Percentiles rank a stretch among this genome's conserved stretches.
Conservation (phyloP, 2,888 invertebrate species). For the Drosophila borealis region DNA sequence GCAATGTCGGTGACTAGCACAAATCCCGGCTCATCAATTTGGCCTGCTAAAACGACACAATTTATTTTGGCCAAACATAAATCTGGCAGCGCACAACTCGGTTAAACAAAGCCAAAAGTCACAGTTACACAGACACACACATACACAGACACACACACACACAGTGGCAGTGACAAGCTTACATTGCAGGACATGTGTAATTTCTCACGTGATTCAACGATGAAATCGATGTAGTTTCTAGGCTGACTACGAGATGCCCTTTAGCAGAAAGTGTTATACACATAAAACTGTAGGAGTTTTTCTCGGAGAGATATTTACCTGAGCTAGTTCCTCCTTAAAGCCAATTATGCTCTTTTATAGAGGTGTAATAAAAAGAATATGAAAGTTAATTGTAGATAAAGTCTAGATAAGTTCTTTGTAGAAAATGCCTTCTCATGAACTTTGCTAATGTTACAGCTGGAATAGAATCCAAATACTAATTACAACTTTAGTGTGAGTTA, state of each 20-base stretch:
- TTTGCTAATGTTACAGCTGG: too few species aligned
- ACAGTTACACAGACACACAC: slow-evolving; percentile 23
- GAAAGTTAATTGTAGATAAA: too few species aligned
- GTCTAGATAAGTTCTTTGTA: too few species aligned
- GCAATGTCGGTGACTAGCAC: slow-evolving; percentile 49
- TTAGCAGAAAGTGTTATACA: not conserved
- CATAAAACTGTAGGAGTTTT: not conserved
- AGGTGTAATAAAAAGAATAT: too few species aligned
- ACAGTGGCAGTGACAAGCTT: slow-evolving; percentile 45
- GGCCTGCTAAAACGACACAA: slow-evolving; percentile 50
- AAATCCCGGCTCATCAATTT: slow-evolving; percentile 72
- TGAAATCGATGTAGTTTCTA: not conserved
- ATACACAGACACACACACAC: slow-evolving; percentile 8
- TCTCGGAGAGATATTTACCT: too few species aligned
- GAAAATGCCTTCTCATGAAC: too few species aligned
- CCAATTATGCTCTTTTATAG: too few species aligned
- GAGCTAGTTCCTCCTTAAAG: too few species aligned
- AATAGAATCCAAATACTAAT: too few species aligned
- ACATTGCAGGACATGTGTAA: slow-evolving; percentile 74
- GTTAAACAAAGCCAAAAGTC: slow-evolving; percentile 47
- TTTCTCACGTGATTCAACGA: slow-evolving; percentile 68
- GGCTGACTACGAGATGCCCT: slow-evolving; percentile 10
- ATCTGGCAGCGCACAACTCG: slow-evolving; percentile 40
- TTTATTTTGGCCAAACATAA: slow-evolving; percentile 64
- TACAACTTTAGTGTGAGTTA: too few species aligned